Conservation (phyloP, 2,888 invertebrate genomes). For the Serrognathus titanus region DNA sequence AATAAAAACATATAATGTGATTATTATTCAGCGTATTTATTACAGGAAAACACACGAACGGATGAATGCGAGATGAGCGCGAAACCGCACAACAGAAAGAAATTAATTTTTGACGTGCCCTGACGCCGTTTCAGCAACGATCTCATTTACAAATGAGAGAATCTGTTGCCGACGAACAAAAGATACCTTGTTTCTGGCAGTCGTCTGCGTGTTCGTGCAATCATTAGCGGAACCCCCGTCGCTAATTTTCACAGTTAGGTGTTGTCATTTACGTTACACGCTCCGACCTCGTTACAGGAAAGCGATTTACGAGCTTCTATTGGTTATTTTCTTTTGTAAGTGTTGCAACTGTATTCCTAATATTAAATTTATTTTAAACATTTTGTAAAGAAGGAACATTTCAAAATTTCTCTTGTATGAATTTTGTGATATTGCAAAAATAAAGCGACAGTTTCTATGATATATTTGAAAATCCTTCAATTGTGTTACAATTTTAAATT, state of each 20-base stretch:
- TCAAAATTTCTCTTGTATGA: no score
- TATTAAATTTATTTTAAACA: no score
- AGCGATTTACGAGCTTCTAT: not conserved
- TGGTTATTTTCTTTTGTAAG: not conserved
- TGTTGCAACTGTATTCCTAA: no score
- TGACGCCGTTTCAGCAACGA: slow-evolving; percentile 10
- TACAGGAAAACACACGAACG: no score
- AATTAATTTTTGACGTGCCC: slow-evolving; percentile 14
- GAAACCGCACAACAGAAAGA: slow-evolving; percentile 5
- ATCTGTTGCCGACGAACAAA: slow-evolving; percentile 14
- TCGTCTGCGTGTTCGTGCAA: slow-evolving; percentile 1
- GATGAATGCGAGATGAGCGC: no score
- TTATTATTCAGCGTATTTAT: no score
- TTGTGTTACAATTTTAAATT: no score
- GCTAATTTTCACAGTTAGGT: slow-evolving; percentile 1
- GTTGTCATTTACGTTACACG: not conserved
- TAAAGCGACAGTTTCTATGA: no score
- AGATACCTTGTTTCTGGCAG: slow-evolving; percentile 11
- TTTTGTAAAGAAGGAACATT: no score
- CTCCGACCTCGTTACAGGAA: not conserved
- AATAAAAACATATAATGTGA: no score
- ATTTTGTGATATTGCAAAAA: no score
- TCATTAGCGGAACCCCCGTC: slow-evolving; percentile 1
- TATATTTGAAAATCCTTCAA: no score
- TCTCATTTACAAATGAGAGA: slow-evolving; percentile 16